Base-by-base conservation (phyloP, 2,797 vertebrate species). In the Silurus aristotelis region DNA sequence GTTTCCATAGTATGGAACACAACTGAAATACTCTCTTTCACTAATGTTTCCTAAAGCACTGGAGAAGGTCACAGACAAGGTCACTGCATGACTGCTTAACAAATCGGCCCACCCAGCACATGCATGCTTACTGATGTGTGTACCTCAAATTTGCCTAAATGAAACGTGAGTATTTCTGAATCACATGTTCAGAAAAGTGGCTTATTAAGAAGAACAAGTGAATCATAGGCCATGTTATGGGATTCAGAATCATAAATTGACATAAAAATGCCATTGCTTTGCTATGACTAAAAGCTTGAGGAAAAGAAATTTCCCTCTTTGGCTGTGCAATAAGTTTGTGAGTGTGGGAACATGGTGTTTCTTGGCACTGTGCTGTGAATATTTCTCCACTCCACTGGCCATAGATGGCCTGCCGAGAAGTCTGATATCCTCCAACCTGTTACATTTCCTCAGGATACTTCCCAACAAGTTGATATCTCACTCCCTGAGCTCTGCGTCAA, bases 381-480 rank as follows among this genome's bases (percentile, higher is more conserved):
- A 80, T 89, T 90, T 90, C 87, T 87, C 72, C 89, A 90, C 82
- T 89, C 83, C 80, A 79, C 86, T 91, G 88, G 90, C 93, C 93
- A 92, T 93, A 94, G 93, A 95, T 92, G 94, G 93, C 92, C 90
- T 90, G 89, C 81, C 60, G 64, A 86, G 86, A 72, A 82, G 87
- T 80, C 76, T 87, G 91, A 92, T 91, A 92, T 91, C 84, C 90
- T 92, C 85, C 83, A 90, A 92, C 88, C 92, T 91, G 91, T 90
- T 92, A 90, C 90, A 91, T 93, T 92, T 94, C 90, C 90, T 90
- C 90, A 91, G 83, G 88, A 90, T 91, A 92, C 89, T 90, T 92
- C 90, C 91, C 89, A 83, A 84, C 90, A 92, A 90, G 90, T 91
- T 91, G 86, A 88, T 91, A 84, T 85, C 83, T 87, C 86, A 90